These are phyloP conservation scores for Wasmannia auropunctata DNA, from an alignment of 1,140 invertebrate genomes.

Conservation along the genomic window DNA sequence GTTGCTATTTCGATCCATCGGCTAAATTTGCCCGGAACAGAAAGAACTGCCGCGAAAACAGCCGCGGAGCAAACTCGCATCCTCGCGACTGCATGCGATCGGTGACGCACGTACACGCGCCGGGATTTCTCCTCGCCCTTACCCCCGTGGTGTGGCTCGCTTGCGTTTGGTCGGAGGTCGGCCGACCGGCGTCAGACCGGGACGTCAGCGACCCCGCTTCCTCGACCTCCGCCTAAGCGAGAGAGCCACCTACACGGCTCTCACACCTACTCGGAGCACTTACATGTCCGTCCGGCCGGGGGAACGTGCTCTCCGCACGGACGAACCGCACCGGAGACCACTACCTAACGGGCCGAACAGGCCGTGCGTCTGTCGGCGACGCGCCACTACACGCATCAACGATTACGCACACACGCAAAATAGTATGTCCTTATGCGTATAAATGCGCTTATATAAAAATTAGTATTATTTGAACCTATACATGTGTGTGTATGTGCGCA, in stretches of 20 bases:
- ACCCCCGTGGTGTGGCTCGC: conserved; percentile 43
- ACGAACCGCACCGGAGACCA: conserved; percentile 50
- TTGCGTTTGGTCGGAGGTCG: conserved; percentile 42
- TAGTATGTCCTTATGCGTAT: background rate
- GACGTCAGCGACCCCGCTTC: conserved; percentile 54
- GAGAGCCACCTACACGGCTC: conserved; percentile 72
- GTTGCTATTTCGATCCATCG: background rate
- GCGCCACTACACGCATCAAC: conserved; percentile 40
- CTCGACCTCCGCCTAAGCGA: conserved; percentile 64
- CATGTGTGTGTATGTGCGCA: background rate
- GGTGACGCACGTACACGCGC: conserved; percentile 17
- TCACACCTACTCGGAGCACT: conserved; percentile 55
- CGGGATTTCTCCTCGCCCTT: conserved; percentile 43
- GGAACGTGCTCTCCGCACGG: conserved; percentile 42
- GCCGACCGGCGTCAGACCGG: background rate
- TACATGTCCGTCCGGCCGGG: conserved; percentile 22
- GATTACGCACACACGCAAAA: conserved; percentile 10
- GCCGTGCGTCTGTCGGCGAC: conserved; percentile 35
- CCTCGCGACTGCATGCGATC: background rate
- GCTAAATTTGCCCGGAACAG: background rate
- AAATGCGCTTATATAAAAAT: background rate
- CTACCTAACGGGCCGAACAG: conserved; percentile 48
- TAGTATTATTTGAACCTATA: background rate
- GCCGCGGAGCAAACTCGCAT: background rate
- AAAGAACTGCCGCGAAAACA: background rate